Evolutionary conservation across 2,888 invertebrate species (phyloP).

Genomic region (Nebria brevicollis): DNA sequence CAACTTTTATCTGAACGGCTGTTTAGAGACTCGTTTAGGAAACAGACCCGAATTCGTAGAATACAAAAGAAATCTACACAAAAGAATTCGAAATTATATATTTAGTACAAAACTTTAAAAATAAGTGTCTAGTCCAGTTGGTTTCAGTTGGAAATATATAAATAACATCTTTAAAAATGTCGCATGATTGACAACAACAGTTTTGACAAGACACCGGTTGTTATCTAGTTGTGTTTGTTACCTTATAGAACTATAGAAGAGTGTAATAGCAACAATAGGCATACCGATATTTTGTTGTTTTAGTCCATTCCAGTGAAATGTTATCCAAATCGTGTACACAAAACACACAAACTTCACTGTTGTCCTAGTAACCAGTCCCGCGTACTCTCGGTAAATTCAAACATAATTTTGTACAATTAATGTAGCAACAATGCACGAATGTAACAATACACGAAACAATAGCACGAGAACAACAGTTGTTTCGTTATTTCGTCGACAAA

Average conservation of each 20-base stretch:
- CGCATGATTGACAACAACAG: too few species aligned
- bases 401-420: background rate
- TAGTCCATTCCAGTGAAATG: background rate
- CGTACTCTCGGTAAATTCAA: background rate
- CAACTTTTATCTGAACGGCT: too few species aligned
- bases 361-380: background rate
- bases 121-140: too few species aligned
- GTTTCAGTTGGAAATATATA: too few species aligned
- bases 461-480: slow-evolving; percentile 22
- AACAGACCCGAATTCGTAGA: too few species aligned
- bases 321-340: background rate
- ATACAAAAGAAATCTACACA: too few species aligned
- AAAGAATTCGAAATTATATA: too few species aligned
- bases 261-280: background rate
- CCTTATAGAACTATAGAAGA: background rate
- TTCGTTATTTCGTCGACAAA: background rate
- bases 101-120: too few species aligned
- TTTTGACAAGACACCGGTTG: too few species aligned
- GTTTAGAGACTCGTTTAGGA: too few species aligned
- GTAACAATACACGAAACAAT: slow-evolving; percentile 4
- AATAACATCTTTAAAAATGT: too few species aligned
- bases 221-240: background rate
- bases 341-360: slow-evolving; percentile 3
- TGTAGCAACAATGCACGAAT: slow-evolving; percentile 6
- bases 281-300: background rate